phyloP scores from a whole-genome alignment of 2,113 vertebrate genomes.

The Rhynchopsitta pachyrhyncha region DNA sequence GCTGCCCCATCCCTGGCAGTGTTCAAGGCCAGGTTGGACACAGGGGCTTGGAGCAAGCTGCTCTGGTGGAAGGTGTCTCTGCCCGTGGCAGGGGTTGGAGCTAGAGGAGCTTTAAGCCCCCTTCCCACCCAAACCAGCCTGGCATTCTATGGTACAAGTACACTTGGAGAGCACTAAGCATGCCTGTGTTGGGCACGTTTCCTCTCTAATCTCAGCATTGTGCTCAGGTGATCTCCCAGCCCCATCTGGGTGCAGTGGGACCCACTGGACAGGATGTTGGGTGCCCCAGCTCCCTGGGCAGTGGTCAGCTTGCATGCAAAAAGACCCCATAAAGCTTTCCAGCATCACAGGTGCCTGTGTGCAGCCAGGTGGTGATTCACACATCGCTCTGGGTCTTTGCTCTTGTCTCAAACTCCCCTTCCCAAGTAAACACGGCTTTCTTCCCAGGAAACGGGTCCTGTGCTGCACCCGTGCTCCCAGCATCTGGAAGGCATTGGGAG shows the following conservation, averaged over 20 bases:
- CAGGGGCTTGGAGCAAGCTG: not conserved
- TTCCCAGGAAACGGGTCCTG: not conserved
- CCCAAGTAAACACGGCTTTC: not conserved
- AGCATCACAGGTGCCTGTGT: not conserved
- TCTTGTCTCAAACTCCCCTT: not conserved
- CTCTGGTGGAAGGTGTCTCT: not conserved
- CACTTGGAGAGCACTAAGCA: not conserved
- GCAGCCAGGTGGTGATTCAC: not conserved
- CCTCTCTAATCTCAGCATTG: not conserved
- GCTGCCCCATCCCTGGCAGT: too few species aligned
- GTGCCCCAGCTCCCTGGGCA: not conserved
- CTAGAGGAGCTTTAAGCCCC: not conserved
- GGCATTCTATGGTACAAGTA: not conserved
- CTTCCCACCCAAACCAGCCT: not conserved
- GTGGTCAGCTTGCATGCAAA: accelerated
- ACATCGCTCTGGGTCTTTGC: not conserved
- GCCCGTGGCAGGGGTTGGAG: accelerated
- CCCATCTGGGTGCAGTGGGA: not conserved
- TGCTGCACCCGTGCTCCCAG: not conserved
- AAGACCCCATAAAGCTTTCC: not conserved
- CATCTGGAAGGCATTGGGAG: conserved; percentile 67
- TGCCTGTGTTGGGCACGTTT: not conserved
- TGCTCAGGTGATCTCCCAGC: not conserved
- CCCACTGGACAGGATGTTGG: accelerated
- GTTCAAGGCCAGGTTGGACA: too few species aligned